A percentile compares a stretch with the other conserved stretches of the same genome.
Evolutionary conservation across 1,140 invertebrate species (phyloP).

Genomic region (Drosophila subobscura): DNA sequence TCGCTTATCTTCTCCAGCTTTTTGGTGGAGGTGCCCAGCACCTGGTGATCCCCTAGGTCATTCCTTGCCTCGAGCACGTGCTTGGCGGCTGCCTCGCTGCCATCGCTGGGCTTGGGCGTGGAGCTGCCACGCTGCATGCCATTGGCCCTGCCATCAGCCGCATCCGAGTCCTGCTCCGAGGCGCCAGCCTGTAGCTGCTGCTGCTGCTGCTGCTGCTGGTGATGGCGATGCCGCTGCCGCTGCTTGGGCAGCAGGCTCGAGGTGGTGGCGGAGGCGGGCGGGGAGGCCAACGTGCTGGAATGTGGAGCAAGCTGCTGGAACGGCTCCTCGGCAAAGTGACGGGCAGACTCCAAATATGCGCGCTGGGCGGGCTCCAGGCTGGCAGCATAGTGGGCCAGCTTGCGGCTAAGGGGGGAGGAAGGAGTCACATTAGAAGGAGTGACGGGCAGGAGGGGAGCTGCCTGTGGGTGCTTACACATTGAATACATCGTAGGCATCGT

Average conservation of each 20-base stretch:
- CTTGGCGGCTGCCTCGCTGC: slow-evolving; percentile 7
- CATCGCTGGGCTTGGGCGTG: slow-evolving; percentile 32
- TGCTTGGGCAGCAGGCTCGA: slow-evolving; percentile 70
- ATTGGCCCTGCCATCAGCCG: slow-evolving; percentile 41
- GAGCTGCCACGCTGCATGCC: slow-evolving; percentile 9
- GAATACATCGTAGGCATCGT: slow-evolving; percentile 84
- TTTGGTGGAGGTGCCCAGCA: slow-evolving; percentile 9
- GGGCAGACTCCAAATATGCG: slow-evolving; percentile 68
- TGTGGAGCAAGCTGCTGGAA: slow-evolving; percentile 37
- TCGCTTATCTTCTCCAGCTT: slow-evolving; percentile 58
- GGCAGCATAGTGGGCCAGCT: slow-evolving; percentile 69
- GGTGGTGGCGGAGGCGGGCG: slow-evolving; percentile 45
- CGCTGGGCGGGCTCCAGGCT: slow-evolving; percentile 72
- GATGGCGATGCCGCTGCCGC: slow-evolving; percentile 67
- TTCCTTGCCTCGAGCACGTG: slow-evolving; percentile 41
- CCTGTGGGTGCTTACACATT: slow-evolving; percentile 68
- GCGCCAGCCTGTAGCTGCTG: slow-evolving; percentile 28
- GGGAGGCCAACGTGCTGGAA: slow-evolving; percentile 55
- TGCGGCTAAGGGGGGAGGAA: slow-evolving; percentile 47
- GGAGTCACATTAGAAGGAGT: no score
- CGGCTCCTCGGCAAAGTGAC: slow-evolving; percentile 63
- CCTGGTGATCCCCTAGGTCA: slow-evolving; percentile 8
- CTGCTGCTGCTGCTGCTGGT: slow-evolving; percentile 47
- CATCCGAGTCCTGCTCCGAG: slow-evolving; percentile 28
- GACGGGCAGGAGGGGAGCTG: not conserved